phyloP scores from a whole-genome alignment of 2,797 vertebrate species.

The Acipenser ruthenus region DNA sequence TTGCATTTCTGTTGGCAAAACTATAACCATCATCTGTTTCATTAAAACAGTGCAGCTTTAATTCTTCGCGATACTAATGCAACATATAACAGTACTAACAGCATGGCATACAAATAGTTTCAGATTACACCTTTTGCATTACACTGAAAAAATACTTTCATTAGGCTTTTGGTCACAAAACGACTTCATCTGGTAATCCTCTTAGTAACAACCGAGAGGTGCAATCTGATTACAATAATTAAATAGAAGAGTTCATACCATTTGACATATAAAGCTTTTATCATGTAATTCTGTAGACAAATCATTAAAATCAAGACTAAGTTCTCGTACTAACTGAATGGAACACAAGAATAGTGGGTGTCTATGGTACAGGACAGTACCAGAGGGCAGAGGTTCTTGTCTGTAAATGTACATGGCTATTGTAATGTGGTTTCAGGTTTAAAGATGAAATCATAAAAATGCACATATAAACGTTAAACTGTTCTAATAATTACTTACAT shows the following conservation, averaged over 20 bases:
- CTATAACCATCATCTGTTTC: not conserved
- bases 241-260: slow-evolving; percentile 3
- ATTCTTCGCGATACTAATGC: not conserved
- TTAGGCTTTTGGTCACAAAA: too few relatives aligned
- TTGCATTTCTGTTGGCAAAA: too few relatives aligned
- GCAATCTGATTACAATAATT: slow-evolving; percentile 19
- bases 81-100: not conserved
- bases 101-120: slow-evolving; percentile 6
- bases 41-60: not conserved
- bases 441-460: too few relatives aligned
- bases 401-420: too few relatives aligned
- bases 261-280: not conserved
- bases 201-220: not conserved
- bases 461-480: too few relatives aligned
- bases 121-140: slow-evolving; percentile 6
- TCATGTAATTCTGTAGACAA: slow-evolving; percentile 7
- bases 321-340: too few relatives aligned
- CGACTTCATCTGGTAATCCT: too few relatives aligned
- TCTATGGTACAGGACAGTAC: too few relatives aligned
- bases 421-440: too few relatives aligned
- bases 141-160: not conserved
- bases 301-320: not conserved
- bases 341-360: too few relatives aligned
- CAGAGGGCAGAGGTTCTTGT: too few relatives aligned
- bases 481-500: too few relatives aligned